Conservation (phyloP, 1,140 invertebrate species). For the Eubasilissa regina region DNA sequence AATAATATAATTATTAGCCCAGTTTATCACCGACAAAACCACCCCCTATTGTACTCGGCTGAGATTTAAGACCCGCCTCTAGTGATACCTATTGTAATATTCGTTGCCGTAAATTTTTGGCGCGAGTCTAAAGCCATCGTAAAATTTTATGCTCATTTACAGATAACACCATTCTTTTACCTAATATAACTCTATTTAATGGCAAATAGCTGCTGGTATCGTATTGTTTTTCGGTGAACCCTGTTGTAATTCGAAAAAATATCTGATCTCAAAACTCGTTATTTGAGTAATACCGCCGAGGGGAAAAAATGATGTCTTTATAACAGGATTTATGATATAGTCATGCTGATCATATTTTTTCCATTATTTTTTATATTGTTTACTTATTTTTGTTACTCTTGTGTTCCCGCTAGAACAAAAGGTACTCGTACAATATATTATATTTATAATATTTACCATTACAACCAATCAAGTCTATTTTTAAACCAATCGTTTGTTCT, state of each 20-base stretch:
- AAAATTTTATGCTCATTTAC: conserved; percentile 59
- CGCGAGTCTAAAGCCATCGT: conserved; percentile 54
- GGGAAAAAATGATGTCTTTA: conserved; percentile 1
- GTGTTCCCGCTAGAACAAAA: too few relatives aligned
- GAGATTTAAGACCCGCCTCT: conserved; percentile 34
- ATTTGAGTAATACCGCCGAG: conserved; percentile 20
- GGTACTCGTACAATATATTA: too few relatives aligned
- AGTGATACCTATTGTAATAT: conserved; percentile 56
- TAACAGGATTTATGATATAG: conserved; percentile 6
- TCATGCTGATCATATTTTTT: not conserved
- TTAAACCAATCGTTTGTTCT: too few relatives aligned
- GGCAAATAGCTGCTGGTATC: not conserved
- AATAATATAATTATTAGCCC: too few relatives aligned
- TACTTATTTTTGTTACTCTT: too few relatives aligned
- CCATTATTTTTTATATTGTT: not conserved
- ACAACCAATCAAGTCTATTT: too few relatives aligned
- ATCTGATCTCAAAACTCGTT: conserved; percentile 42
- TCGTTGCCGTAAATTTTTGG: conserved; percentile 54
- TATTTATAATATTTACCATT: too few relatives aligned
- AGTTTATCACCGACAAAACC: not conserved
- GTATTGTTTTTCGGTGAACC: conserved; percentile 40
- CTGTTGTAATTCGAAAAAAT: conserved; percentile 46
- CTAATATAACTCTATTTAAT: conserved; percentile 32
- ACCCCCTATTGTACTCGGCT: conserved; percentile 13
- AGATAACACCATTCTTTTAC: conserved; percentile 57